Conservation (phyloP, 2,113 vertebrate genomes). For the Asarcornis scutulata region DNA sequence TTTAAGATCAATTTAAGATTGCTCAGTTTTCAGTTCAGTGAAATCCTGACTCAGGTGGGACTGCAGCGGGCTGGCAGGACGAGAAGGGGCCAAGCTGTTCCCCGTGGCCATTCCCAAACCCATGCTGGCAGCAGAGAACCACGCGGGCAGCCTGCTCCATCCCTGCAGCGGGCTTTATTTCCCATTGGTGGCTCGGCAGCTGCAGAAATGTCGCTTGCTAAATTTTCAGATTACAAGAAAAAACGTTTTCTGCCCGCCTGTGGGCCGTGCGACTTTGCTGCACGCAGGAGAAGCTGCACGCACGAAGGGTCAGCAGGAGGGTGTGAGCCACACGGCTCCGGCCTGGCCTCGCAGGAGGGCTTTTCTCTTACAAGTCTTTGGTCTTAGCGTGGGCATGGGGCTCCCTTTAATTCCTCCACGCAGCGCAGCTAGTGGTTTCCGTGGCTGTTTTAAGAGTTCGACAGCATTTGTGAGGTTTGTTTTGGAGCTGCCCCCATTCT, state of each 20-base stretch:
- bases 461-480: fast-evolving
- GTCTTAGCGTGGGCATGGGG: fast-evolving
- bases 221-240: neutral
- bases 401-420: fast-evolving
- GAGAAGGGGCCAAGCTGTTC: neutral
- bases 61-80: neutral
- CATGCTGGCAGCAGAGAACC: neutral
- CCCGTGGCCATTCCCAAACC: neutral
- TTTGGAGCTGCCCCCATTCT: fast-evolving
- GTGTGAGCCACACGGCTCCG: too few relatives aligned
- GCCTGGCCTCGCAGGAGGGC: fast-evolving
- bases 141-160: fast-evolving
- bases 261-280: neutral
- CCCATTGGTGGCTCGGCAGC: neutral
- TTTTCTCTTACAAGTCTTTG: neutral
- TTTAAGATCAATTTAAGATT: neutral
- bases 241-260: neutral
- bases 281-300: fast-evolving
- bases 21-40: neutral
- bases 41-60: neutral
- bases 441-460: fast-evolving
- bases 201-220: fast-evolving
- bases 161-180: neutral
- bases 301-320: neutral
- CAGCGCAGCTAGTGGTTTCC: fast-evolving